phyloP scores from a whole-genome alignment of 2,888 invertebrate genomes.

The Drosophila bunnanda region DNA sequence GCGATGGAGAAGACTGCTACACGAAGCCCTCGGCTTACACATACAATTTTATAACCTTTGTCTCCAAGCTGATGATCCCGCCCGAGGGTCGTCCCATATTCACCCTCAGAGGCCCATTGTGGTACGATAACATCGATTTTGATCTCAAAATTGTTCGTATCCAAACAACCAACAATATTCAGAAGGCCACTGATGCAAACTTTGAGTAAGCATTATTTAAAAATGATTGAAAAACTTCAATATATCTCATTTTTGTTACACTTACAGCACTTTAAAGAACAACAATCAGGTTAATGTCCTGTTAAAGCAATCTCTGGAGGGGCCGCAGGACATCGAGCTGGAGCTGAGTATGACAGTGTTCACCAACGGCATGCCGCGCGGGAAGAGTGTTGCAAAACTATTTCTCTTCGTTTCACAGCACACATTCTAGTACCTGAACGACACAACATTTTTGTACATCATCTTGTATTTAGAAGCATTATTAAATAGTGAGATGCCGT shows the following conservation, averaged over 20 bases:
- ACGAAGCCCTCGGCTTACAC: slow-evolving; percentile 94
- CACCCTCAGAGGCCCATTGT: slow-evolving; percentile 93
- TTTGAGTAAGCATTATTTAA: slow-evolving; percentile 85
- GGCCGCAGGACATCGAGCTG: slow-evolving; percentile 96
- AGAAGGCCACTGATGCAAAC: slow-evolving; percentile 86
- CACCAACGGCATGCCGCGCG: slow-evolving; percentile 89
- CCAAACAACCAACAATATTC: slow-evolving; percentile 87
- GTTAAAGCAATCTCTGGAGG: slow-evolving; percentile 90
- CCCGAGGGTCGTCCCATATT: slow-evolving; percentile 89
- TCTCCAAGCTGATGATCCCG: slow-evolving; percentile 92
- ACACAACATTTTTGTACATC: slow-evolving; percentile 3
- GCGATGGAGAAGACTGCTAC: slow-evolving; percentile 90
- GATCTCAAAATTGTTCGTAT: slow-evolving; percentile 89
- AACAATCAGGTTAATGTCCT: slow-evolving; percentile 91
- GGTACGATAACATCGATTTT: slow-evolving; percentile 91
- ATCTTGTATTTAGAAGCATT: not conserved
- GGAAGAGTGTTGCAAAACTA: slow-evolving; percentile 93
- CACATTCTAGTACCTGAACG: slow-evolving; percentile 85
- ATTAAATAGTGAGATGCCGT: slow-evolving; percentile 1
- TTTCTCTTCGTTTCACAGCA: slow-evolving; percentile 94
- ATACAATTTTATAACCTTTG: slow-evolving; percentile 96
- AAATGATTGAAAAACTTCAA: not conserved
- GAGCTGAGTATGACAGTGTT: slow-evolving; percentile 94
- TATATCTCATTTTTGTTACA: accelerated
- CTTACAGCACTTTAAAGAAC: slow-evolving; percentile 85